Evolutionary conservation across 2,888 invertebrate species (phyloP).

Genomic region (Lithophane semibrunnea): DNA sequence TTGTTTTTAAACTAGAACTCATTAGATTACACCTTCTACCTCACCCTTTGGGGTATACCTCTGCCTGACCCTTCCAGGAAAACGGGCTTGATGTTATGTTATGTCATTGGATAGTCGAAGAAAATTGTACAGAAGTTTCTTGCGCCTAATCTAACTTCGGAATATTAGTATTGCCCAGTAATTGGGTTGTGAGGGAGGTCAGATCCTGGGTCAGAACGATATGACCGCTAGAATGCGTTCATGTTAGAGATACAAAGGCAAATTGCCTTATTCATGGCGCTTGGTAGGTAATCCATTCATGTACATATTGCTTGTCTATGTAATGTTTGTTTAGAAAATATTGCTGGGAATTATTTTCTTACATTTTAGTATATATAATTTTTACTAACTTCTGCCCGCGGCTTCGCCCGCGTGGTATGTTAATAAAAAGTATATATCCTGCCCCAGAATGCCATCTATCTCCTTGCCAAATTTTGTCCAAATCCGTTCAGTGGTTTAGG

Average conservation of each 20-base stretch:
- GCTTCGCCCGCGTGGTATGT: too few relatives aligned
- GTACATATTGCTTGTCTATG: not conserved
- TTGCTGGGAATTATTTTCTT: not conserved
- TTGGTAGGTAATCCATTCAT: not conserved
- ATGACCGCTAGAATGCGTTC: slow-evolving; percentile 4
- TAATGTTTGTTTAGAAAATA: not conserved
- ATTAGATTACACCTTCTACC: too few relatives aligned
- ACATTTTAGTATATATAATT: not conserved
- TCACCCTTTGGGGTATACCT: too few relatives aligned
- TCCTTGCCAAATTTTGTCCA: too few relatives aligned
- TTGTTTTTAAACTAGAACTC: too few relatives aligned
- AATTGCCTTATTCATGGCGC: slow-evolving; percentile 10
- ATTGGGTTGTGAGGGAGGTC: not conserved
- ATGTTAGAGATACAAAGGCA: slow-evolving; percentile 14
- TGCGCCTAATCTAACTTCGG: not conserved
- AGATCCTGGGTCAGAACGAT: not conserved
- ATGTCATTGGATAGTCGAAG: not conserved
- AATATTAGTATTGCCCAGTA: not conserved
- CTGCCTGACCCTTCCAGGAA: not conserved
- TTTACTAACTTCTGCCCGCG: too few relatives aligned
- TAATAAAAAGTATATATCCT: too few relatives aligned
- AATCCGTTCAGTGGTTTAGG: too few relatives aligned
- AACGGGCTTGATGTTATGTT: not conserved
- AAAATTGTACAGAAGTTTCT: not conserved
- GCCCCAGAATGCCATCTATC: too few relatives aligned